These are phyloP conservation scores for Acanthis flammea DNA, from an alignment of 2,797 vertebrate genomes.

Conservation along the genomic window DNA sequence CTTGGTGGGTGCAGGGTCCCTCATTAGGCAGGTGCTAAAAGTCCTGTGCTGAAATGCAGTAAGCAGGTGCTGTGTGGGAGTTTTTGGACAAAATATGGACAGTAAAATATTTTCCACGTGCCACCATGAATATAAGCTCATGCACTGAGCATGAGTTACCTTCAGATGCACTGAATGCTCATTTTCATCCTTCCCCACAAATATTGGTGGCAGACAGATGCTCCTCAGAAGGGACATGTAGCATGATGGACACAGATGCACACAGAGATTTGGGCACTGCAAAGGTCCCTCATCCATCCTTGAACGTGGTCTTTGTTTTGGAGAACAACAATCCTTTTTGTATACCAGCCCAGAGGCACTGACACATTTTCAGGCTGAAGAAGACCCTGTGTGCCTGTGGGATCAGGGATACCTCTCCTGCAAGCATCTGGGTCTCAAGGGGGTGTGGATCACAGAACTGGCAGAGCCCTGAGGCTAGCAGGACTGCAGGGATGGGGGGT, in stretches of 20 bases:
- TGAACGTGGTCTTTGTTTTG: neutral
- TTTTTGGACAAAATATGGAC: neutral
- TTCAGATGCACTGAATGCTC: neutral
- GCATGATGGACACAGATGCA: neutral
- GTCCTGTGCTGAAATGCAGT: neutral
- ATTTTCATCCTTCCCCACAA: neutral
- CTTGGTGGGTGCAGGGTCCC: neutral
- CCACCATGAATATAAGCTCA: rapidly evolving
- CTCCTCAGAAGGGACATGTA: neutral
- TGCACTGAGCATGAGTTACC: rapidly evolving
- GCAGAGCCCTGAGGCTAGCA: neutral
- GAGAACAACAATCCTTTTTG: rapidly evolving
- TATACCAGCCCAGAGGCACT: neutral
- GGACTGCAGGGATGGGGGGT: neutral
- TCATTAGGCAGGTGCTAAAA: neutral
- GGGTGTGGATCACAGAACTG: rapidly evolving
- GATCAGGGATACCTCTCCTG: neutral
- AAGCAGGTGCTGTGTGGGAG: neutral
- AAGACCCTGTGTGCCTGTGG: rapidly evolving
- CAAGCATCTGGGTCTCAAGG: neutral
- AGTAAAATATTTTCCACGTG: neutral
- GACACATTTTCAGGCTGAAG: neutral
- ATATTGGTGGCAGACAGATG: neutral
- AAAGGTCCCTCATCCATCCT: neutral
- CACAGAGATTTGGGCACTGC: neutral